These are phyloP conservation scores for Oreohelix idahoensis DNA, from an alignment of 1,140 invertebrate species.

Conservation along the genomic window DNA sequence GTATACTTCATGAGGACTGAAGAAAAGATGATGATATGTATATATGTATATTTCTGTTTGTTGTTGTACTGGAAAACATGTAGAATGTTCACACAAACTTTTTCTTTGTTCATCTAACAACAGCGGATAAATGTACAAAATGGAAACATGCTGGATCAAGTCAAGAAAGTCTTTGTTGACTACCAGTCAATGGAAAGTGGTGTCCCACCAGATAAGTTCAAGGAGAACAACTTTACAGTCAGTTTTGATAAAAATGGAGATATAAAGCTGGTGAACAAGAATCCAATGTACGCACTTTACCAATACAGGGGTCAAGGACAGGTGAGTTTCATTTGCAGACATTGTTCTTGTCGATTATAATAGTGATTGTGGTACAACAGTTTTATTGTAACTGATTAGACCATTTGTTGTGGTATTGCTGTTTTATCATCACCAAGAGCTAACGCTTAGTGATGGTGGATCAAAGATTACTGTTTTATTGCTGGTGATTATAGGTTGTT, in stretches of 20 bases:
- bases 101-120: too few species aligned
- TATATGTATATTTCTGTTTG: too few species aligned
- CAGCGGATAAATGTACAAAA: conserved; percentile 38
- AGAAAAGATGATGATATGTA: too few species aligned
- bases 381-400: too few species aligned
- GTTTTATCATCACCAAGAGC: too few species aligned
- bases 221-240: conserved; percentile 30
- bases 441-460: too few species aligned
- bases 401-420: too few species aligned
- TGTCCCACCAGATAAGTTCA: conserved; percentile 45
- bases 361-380: too few species aligned
- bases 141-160: conserved; percentile 27
- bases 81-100: background rate
- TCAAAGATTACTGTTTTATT: too few species aligned
- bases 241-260: conserved; percentile 52
- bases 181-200: conserved; percentile 43
- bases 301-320: conserved; percentile 7
- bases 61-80: background rate
- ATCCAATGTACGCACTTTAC: conserved; percentile 28
- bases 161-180: conserved; percentile 43
- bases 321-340: background rate
- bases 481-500: too few species aligned
- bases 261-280: background rate
- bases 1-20: too few species aligned
- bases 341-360: too few species aligned